Evolutionary conservation across 2,797 vertebrate genomes (phyloP).

Genomic region (Vespertilio murinus): DNA sequence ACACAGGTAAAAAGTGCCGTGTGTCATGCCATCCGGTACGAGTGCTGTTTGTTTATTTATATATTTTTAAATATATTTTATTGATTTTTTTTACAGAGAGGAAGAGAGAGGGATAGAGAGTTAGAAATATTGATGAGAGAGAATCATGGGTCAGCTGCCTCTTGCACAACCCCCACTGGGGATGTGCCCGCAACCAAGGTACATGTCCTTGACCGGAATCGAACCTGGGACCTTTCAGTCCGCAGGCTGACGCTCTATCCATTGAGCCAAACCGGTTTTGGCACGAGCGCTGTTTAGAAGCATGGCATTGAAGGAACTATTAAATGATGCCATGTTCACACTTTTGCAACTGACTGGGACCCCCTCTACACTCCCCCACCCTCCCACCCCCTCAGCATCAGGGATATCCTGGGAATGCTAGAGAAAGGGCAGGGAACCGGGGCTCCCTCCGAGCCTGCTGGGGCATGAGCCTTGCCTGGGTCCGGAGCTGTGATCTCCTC

Average conservation of each 20-base stretch:
- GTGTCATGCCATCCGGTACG: not conserved
- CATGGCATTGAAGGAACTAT: not conserved
- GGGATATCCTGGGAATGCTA: not conserved
- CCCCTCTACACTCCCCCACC: not conserved
- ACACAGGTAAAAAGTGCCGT: constrained; percentile 28
- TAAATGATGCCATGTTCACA: not conserved
- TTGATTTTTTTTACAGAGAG: too few species aligned
- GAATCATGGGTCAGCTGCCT: too few species aligned
- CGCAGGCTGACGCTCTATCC: too few species aligned
- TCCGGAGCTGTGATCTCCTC: not conserved
- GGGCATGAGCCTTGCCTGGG: not conserved
- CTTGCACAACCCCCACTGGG: too few species aligned
- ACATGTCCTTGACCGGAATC: too few species aligned
- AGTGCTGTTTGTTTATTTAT: constrained; percentile 18
- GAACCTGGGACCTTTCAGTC: too few species aligned
- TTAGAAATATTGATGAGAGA: too few species aligned
- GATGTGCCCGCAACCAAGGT: too few species aligned
- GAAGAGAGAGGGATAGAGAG: too few species aligned
- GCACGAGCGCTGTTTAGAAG: constrained; percentile 23
- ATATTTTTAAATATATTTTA: too few species aligned
- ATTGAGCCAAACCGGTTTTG: too few species aligned
- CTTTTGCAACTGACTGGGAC: not conserved
- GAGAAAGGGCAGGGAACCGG: not conserved
- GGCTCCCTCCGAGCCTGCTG: not conserved
- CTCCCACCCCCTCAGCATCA: too few species aligned